phyloP scores from a whole-genome alignment of 2,888 invertebrate species.

The Helicoverpa assulta region DNA sequence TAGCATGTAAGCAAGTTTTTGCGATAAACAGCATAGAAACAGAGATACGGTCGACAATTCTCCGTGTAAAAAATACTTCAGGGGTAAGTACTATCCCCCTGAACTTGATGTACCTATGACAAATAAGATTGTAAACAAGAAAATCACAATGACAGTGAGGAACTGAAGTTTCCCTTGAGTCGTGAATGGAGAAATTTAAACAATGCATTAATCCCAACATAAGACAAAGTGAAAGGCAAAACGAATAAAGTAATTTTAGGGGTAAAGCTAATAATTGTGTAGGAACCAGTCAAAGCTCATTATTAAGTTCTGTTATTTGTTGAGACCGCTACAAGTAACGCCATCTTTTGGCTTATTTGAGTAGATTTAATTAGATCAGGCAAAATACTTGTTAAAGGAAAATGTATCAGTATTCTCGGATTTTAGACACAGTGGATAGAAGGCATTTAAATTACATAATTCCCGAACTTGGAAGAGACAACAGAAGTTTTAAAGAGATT shows the following conservation, averaged over 20 bases:
- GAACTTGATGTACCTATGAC: too few species aligned
- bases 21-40: too few species aligned
- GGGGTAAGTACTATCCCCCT: too few species aligned
- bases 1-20: too few species aligned
- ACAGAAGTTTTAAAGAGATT: not conserved
- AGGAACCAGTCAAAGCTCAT: not conserved
- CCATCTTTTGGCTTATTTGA: not conserved
- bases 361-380: not conserved
- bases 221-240: too few species aligned
- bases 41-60: too few species aligned
- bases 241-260: not conserved
- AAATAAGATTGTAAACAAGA: too few species aligned
- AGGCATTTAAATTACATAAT: not conserved
- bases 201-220: too few species aligned
- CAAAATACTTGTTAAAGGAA: not conserved
- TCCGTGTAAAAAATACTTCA: too few species aligned
- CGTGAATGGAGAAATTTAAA: too few species aligned
- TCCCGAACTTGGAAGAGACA: not conserved
- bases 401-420: not conserved
- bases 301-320: not conserved
- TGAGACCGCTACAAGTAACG: constrained; percentile 4
- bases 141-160: too few species aligned
- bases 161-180: too few species aligned
- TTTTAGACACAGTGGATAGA: not conserved
- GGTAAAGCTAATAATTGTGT: not conserved